These are phyloP conservation scores for Ethmia dodecea DNA, from an alignment of 2,888 invertebrate species.

Conservation along the genomic window DNA sequence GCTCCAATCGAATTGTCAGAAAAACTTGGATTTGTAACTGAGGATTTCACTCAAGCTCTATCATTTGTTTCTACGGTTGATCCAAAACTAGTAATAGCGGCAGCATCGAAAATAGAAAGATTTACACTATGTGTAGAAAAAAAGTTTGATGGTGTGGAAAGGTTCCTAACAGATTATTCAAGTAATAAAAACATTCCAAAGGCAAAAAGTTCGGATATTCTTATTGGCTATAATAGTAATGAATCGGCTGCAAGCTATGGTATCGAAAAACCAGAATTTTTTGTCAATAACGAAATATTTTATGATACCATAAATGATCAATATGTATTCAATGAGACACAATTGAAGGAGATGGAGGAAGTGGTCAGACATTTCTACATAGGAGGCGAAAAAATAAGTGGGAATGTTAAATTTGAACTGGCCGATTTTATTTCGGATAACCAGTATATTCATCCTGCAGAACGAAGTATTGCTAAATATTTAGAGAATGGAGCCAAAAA, in stretches of 20 bases:
- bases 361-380: conserved; percentile 39
- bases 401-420: conserved; percentile 22
- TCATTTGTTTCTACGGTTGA: conserved; percentile 21
- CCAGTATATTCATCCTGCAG: conserved; percentile 33
- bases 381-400: conserved; percentile 31
- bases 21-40: conserved; percentile 20
- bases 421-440: conserved; percentile 43
- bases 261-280: no score
- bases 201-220: conserved; percentile 23
- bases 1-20: conserved; percentile 21
- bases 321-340: no score
- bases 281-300: no score
- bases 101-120: conserved; percentile 14
- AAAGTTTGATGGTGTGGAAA: conserved; percentile 27
- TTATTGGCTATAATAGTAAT: conserved; percentile 30
- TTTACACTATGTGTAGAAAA: conserved; percentile 30
- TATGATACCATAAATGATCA: no score
- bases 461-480: conserved; percentile 34
- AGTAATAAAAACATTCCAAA: conserved; percentile 21
- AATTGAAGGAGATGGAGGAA: no score
- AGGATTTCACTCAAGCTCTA: conserved; percentile 22
- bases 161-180: conserved; percentile 26
- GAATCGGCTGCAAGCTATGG: no score
- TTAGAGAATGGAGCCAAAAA: conserved; percentile 25
- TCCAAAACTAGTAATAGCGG: conserved; percentile 24